A percentile compares a stretch with the other conserved stretches of the same genome.
Conservation (phyloP, 2,113 vertebrate genomes). For the Pluvianellus socialis region DNA sequence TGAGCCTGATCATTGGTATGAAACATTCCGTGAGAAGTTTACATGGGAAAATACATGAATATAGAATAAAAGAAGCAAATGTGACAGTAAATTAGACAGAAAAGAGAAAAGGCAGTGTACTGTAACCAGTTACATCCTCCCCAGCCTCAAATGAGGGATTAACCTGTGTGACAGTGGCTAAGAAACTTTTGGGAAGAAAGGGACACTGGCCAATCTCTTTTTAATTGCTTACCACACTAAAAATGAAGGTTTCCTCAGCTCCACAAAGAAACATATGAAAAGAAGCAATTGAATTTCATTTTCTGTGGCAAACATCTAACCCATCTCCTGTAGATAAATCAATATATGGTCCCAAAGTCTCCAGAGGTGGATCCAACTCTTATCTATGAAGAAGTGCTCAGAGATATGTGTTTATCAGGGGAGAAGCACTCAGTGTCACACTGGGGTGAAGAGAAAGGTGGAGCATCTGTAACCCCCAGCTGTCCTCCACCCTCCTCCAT, state of each 20-base stretch:
- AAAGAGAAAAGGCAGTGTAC: neutral
- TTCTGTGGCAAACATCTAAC: neutral
- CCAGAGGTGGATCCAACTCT: neutral
- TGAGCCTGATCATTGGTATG: neutral
- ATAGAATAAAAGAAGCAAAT: neutral
- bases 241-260: neutral
- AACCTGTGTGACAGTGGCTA: neutral
- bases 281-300: neutral
- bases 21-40: neutral
- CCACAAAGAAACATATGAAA: neutral
- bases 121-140: neutral
- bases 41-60: neutral
- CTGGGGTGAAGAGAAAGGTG: neutral
- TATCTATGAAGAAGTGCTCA: neutral
- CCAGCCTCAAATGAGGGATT: neutral
- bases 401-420: neutral
- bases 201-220: neutral
- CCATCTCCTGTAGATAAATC: neutral
- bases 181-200: neutral
- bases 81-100: neutral
- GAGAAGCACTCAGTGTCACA: neutral
- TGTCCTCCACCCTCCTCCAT: neutral
- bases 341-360: neutral
- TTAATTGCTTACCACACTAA: neutral
- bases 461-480: neutral